Percentiles rank a stretch among this genome's conserved stretches.
These are phyloP conservation scores for Heliconius hewitsoni DNA, from an alignment of 1,140 invertebrate genomes.

Conservation along the genomic window DNA sequence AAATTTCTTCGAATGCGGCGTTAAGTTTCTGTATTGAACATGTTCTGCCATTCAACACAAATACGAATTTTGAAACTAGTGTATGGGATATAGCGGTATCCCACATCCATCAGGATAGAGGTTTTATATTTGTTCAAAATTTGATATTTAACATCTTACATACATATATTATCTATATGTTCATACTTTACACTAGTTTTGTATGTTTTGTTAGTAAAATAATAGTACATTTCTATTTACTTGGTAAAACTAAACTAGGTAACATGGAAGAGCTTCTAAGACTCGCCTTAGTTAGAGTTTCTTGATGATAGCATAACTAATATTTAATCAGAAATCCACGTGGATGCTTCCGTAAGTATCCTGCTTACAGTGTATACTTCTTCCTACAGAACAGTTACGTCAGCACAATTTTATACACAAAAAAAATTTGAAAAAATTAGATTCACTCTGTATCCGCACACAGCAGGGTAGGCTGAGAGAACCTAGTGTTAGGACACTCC, in stretches of 20 bases:
- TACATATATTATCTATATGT: background rate
- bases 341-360: background rate
- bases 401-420: background rate
- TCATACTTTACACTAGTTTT: background rate
- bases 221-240: background rate
- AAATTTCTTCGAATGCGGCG: no score
- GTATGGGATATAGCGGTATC: no score
- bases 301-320: background rate
- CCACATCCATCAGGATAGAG: no score
- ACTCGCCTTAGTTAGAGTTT: background rate
- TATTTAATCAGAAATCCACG: conserved; percentile 1
- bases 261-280: background rate
- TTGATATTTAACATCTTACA: no score
- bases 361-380: background rate
- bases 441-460: no score
- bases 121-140: no score
- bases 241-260: background rate
- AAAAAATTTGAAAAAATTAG: no score
- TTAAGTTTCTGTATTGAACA: no score
- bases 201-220: background rate
- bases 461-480: no score
- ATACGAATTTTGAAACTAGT: no score
- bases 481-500: no score
- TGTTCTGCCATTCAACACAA: no score
- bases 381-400: background rate